phyloP scores from a whole-genome alignment of 30 jellyfish, hydroid and myxozoan species.

The Chironex yamaguchii region DNA sequence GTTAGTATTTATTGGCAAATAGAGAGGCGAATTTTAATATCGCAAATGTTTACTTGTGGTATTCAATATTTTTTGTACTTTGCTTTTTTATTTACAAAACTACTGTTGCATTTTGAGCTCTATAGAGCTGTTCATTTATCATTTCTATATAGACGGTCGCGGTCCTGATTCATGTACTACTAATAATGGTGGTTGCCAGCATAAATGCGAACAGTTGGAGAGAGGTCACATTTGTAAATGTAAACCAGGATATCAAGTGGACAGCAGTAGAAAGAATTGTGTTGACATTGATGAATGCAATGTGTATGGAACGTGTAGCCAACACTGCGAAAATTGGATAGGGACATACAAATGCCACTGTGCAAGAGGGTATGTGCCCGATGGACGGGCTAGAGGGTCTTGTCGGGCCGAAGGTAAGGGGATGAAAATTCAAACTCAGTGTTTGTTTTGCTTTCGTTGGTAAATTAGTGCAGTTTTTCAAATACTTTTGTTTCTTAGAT shows the following conservation, averaged over 20 bases:
- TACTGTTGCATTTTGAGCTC: no score
- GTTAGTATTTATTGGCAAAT: no score
- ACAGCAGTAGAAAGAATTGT: constrained; percentile 68
- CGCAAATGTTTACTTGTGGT: no score
- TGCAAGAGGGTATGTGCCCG: constrained; percentile 76
- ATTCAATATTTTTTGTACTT: no score
- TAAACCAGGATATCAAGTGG: constrained; percentile 64
- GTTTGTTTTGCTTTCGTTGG: not conserved
- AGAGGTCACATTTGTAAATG: constrained; percentile 85
- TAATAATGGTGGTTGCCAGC: constrained; percentile 81
- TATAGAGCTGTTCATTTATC: no score
- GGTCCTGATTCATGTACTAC: constrained; percentile 38
- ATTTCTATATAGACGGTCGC: not conserved
- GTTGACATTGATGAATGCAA: constrained; percentile 87
- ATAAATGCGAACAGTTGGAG: constrained; percentile 73
- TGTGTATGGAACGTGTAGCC: constrained; percentile 84
- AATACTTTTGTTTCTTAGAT: no score
- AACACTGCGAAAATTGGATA: constrained; percentile 67
- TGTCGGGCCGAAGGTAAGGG: constrained; percentile 86
- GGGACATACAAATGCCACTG: constrained; percentile 93
- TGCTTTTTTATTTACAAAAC: no score
- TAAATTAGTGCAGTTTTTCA: not conserved
- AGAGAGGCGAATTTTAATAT: no score
- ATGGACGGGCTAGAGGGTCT: constrained; percentile 5
- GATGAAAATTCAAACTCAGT: not conserved